These are phyloP conservation scores for Gallinago jamesoni DNA, from an alignment of 2,113 vertebrate species.

Conservation along the genomic window DNA sequence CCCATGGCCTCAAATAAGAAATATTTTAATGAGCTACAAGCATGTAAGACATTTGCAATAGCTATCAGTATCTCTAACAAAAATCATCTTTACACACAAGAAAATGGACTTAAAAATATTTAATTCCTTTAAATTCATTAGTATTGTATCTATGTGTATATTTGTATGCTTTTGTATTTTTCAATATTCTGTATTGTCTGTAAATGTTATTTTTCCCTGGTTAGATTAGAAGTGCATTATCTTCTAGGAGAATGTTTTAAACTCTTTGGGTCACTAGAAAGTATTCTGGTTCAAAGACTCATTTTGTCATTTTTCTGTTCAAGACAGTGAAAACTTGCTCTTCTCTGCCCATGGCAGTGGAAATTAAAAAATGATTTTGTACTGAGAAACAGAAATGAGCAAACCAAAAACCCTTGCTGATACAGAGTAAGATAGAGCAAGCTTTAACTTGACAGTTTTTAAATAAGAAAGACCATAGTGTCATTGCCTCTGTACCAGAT, in stretches of 20 bases:
- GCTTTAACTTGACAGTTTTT: background rate
- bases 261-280: constrained; percentile 39
- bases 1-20: background rate
- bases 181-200: background rate
- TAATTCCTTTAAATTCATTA: background rate
- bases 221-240: constrained; percentile 15
- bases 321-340: background rate
- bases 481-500: background rate
- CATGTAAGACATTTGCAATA: background rate
- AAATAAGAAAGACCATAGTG: background rate
- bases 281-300: constrained; percentile 53
- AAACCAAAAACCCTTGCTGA: background rate
- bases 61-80: background rate
- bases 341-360: background rate
- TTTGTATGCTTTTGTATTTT: background rate
- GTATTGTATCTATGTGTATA: background rate
- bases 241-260: constrained; percentile 16
- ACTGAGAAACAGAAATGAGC: background rate
- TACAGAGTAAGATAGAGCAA: background rate
- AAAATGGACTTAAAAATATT: background rate
- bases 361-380: background rate
- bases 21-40: background rate
- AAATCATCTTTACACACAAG: background rate
- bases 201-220: background rate
- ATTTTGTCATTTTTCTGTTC: constrained; percentile 41